phyloP scores from a whole-genome alignment of 2,888 invertebrate species.

The Rambutsinella grinnellia region DNA sequence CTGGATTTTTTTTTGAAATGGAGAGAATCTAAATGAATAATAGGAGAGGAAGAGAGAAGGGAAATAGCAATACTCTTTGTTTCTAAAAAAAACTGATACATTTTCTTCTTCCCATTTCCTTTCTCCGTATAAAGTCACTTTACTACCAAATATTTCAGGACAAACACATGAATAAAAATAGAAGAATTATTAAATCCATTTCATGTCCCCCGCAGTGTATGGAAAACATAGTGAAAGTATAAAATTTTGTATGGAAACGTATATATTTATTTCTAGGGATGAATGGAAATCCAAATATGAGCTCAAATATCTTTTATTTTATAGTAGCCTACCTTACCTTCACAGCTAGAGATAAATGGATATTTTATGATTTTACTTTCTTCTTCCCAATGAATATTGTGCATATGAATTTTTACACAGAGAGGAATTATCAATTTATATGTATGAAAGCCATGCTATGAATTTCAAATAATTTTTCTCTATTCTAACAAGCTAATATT shows the following conservation, averaged over 20 bases:
- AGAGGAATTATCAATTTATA: constrained; percentile 49
- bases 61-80: not conserved
- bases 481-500: too few species aligned
- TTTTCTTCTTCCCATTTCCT: not conserved
- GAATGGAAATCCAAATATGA: constrained; percentile 12
- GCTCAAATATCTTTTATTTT: constrained; percentile 23
- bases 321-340: not conserved
- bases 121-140: constrained; percentile 3
- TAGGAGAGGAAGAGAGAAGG: not conserved
- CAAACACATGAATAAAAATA: constrained; percentile 53
- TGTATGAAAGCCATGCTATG: constrained; percentile 41
- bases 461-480: constrained; percentile 23
- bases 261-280: constrained; percentile 18
- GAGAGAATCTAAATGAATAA: not conserved
- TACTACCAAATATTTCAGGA: constrained; percentile 34
- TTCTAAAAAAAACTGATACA: too few species aligned
- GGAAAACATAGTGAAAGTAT: constrained; percentile 39
- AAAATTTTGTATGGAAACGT: constrained; percentile 14
- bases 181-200: constrained; percentile 54
- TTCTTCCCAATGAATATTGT: not conserved
- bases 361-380: not conserved
- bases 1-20: constrained; percentile 3
- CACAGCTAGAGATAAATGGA: too few species aligned
- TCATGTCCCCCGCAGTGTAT: constrained; percentile 49
- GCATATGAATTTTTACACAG: constrained; percentile 46